Evolutionary conservation across 2,888 invertebrate genomes (phyloP), one percentile per base, ranked within the genome.

Genomic region (Phengaris arion): DNA sequence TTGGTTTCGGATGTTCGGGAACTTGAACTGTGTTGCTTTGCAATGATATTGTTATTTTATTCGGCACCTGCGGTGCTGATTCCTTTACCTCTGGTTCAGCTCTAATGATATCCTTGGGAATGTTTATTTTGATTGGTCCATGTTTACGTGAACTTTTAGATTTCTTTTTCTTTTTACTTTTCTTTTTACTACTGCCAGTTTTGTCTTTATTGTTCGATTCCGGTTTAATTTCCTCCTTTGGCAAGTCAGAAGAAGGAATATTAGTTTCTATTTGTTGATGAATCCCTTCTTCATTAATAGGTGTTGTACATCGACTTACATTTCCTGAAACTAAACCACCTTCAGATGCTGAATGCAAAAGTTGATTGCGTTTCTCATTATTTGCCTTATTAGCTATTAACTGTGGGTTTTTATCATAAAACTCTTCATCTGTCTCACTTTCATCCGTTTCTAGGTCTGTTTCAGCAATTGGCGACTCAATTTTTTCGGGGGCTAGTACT

Each of bases 371-470:
- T 85, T 97, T 97, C 83, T 97, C 96, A 12, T 95, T 96, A 73
- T 97, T 86, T 75, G 97, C 81, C 85, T 97, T 96, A 79, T 94
- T 96, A 2, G 96, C 97, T 77, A 96, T 87, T 82, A 94, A 94
- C 82, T 97, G 97, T 0, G 97, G 97, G 87, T 97, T 95, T 82
- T 97, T 95, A 85, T 98, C 97, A 85, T 97, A 98, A 87, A 97
- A 97, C 81, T 97, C 97, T 90, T 97, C 97, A 86, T 97, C 97
- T 0, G 97, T 97, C 79, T 97, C 97, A 74, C 97, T 96, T 87
- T 97, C 96, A 15, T 96, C 96, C 0, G 98, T 98, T 81, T 97
- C 97, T 74, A 98, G 93, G 88, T 98, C 98, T 0, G 97, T 96
- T 89, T 98, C 98, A 55, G 95, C 94, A 78, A 97, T 95, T 0